Percentiles rank a stretch among this genome's conserved stretches.
Conservation (phyloP, 2,888 invertebrate species). For the Leucophenga montana region DNA sequence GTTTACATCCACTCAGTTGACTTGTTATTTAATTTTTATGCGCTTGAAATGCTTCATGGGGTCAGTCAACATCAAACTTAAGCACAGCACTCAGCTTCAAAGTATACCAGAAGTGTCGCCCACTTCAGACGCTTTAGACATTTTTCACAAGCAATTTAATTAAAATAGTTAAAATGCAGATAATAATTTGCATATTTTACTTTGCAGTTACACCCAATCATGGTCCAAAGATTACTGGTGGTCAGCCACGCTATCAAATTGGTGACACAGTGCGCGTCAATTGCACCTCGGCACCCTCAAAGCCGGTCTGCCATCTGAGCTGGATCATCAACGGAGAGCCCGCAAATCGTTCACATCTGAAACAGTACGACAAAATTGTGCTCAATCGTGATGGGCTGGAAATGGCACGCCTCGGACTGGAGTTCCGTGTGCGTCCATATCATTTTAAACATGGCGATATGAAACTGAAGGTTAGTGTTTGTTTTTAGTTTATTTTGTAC, state of each 20-base stretch:
- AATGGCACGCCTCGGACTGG: constrained; percentile 83
- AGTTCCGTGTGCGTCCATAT: constrained; percentile 84
- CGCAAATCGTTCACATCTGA: constrained; percentile 75
- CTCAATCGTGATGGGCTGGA: constrained; percentile 79
- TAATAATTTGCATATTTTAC: not conserved
- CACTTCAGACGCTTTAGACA: too few relatives aligned
- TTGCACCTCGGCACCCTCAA: constrained; percentile 88
- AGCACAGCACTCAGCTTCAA: not conserved
- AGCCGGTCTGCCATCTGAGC: constrained; percentile 86
- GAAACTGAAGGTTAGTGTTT: constrained; percentile 81
- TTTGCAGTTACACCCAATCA: constrained; percentile 83
- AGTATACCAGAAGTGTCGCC: not conserved
- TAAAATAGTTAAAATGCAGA: not conserved
- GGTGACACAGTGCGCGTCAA: constrained; percentile 87
- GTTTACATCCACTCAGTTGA: too few relatives aligned
- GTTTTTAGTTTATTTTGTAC: not conserved
- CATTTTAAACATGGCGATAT: constrained; percentile 89
- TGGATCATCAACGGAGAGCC: constrained; percentile 92
- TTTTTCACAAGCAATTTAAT: too few relatives aligned
- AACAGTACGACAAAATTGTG: constrained; percentile 75
- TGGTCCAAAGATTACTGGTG: constrained; percentile 86
- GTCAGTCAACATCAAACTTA: not conserved
- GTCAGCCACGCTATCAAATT: constrained; percentile 85
- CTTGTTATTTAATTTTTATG: too few relatives aligned
- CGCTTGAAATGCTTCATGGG: too few relatives aligned